Evolutionary conservation across 2,113 vertebrate species (phyloP).

Genomic region (Colinus virginianus): DNA sequence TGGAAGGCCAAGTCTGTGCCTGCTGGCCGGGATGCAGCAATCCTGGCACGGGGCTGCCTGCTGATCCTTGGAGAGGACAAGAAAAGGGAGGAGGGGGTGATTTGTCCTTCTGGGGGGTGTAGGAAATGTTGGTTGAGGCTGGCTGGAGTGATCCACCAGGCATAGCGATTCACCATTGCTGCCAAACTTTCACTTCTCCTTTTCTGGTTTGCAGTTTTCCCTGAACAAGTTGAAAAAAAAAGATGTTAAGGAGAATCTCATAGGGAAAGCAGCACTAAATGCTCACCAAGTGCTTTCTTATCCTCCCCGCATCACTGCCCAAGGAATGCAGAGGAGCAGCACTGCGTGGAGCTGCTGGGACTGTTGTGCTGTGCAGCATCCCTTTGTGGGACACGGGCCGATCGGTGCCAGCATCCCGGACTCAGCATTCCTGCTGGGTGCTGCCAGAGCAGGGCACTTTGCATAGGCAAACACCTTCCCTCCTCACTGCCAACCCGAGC

Average conservation of each 20-base stretch:
- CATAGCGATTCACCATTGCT: neutral
- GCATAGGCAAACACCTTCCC: neutral
- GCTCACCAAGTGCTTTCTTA: neutral
- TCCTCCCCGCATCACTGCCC: neutral
- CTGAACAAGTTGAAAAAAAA: neutral
- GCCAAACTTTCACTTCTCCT: neutral
- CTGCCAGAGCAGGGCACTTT: slow-evolving; percentile 10
- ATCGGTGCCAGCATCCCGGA: neutral
- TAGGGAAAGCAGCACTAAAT: neutral
- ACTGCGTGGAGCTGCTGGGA: no score
- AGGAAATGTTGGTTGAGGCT: slow-evolving; percentile 12
- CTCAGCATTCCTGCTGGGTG: neutral
- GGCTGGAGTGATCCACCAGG: neutral
- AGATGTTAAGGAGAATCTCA: neutral
- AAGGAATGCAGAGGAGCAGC: neutral
- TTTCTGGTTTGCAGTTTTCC: neutral
- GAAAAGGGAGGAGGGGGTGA: neutral
- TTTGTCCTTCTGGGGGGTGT: neutral
- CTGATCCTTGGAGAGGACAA: neutral
- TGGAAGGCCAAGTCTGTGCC: neutral
- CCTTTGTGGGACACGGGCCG: no score
- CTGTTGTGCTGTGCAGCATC: no score
- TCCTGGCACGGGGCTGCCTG: no score
- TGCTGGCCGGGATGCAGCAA: neutral
- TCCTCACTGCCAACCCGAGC: no score